Conservation (phyloP, 1,140 invertebrate species). For the Drosophila lini region DNA sequence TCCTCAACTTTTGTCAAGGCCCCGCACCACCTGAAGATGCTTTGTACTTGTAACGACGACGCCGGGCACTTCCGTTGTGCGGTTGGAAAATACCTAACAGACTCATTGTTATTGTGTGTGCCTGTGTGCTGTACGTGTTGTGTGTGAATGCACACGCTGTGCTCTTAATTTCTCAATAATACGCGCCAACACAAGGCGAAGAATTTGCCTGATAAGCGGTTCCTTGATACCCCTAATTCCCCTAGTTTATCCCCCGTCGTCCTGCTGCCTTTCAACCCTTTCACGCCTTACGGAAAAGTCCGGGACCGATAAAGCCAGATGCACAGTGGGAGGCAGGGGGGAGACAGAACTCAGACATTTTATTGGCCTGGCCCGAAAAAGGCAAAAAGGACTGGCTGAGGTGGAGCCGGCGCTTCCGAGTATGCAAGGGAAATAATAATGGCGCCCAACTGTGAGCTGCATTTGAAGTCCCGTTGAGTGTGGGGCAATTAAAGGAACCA, state of each 20-base stretch:
- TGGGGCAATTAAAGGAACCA: conserved; percentile 69
- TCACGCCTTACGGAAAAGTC: conserved; percentile 12
- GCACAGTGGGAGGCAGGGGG: conserved; percentile 23
- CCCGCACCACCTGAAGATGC: conserved; percentile 23
- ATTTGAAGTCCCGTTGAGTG: conserved; percentile 61
- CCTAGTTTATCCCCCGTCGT: neutral
- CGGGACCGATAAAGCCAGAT: conserved; percentile 44
- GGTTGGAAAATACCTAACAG: conserved; percentile 9
- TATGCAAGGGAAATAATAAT: conserved; percentile 67
- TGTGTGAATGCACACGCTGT: conserved; percentile 58
- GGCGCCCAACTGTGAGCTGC: conserved; percentile 46
- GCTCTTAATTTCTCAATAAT: conserved; percentile 77
- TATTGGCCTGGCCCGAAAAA: conserved; percentile 58
- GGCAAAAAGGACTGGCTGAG: conserved; percentile 24
- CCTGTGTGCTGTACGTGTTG: conserved; percentile 34
- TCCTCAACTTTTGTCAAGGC: conserved; percentile 33
- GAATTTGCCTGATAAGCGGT: conserved; percentile 72
- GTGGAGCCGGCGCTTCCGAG: conserved; percentile 6
- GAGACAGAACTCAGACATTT: conserved; percentile 63
- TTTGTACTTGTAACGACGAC: conserved; percentile 10
- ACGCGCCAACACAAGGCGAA: conserved; percentile 55
- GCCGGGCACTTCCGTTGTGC: conserved; percentile 36
- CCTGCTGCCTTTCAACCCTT: conserved; percentile 5
- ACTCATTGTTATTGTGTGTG: conserved; percentile 10
- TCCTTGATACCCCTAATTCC: conserved; percentile 23